Evolutionary conservation across 37 sponge, comb jelly and placozoan genomes (phyloP), one percentile per base, ranked within the genome.

Genomic region (Geodia barretti): DNA sequence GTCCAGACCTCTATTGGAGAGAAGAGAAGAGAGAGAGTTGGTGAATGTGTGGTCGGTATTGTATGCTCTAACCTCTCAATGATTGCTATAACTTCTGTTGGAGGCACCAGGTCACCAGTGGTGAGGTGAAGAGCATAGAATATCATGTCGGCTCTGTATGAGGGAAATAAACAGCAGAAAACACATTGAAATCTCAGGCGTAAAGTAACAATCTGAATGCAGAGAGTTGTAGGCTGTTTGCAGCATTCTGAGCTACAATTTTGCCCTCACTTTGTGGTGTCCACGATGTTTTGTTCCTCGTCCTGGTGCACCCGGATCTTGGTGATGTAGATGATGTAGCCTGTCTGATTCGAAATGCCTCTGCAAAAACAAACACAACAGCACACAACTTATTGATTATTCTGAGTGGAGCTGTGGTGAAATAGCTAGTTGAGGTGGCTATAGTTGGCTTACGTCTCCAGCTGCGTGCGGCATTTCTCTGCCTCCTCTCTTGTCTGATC

Each of bases 121-220:
- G 0, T 3, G 1, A 43, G 54, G 9, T 82, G 33, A 29, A 82
- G 42, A 34, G 32, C 47, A 31, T 66, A 74, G 74, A 82, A 73
- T 11, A 64, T 19, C 32, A 82, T 47, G 34, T 82, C 83, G 63
- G 83, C 60, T n/a, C 83, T 82, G 62, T 4, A n/a, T 1, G 9
- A 43, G 39, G 28, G 67, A 26, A 25, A 7, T 8, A 65, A 65
- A 29, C 4, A 54, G 47, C 36, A 11, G n/a, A 8, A 30, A 9
- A 14, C 32, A 40, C 7, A 9, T 3, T 20, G 58, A 24, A 28
- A 4, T 60, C 29, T 4, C 26, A 43, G 4, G 9, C 74, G 47
- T 7, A n/a, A n/a, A n/a, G n/a, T n/a, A n/a, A n/a, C n/a, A n/a
- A n/a, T n/a, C n/a, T n/a, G n/a, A n/a, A n/a, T n/a, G n/a, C n/a